Conservation (phyloP, 1,140 invertebrate species). For the Drosophila aff. region DNA sequence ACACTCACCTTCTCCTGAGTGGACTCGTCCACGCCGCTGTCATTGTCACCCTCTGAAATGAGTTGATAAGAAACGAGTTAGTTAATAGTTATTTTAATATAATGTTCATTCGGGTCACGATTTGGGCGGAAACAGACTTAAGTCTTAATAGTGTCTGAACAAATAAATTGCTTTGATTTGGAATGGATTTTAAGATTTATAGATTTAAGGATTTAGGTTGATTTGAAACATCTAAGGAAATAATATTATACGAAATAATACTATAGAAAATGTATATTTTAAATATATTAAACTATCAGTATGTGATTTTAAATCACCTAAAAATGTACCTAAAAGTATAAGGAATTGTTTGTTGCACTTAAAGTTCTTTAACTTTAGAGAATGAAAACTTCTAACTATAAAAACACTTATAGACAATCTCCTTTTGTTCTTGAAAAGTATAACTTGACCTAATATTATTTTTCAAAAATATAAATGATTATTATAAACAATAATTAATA, state of each 20-base stretch:
- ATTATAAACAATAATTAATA: background rate
- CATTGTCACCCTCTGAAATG: constrained; percentile 90
- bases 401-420: too few species aligned
- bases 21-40: constrained; percentile 91
- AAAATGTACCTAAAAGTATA: too few species aligned
- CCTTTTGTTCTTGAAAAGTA: background rate
- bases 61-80: constrained; percentile 18
- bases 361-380: background rate
- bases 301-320: background rate
- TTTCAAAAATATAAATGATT: too few species aligned
- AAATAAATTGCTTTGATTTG: too few species aligned
- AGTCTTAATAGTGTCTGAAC: rapidly evolving
- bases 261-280: background rate
- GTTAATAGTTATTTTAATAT: background rate
- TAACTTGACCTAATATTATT: background rate
- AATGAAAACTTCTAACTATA: background rate
- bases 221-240: background rate
- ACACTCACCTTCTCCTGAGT: constrained; percentile 90
- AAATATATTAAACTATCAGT: background rate
- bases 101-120: background rate
- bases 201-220: background rate
- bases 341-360: background rate
- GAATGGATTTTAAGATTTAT: background rate
- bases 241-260: background rate
- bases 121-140: background rate